phyloP scores from a whole-genome alignment of 1,140 invertebrate genomes.

The Philaenus spumarius region DNA sequence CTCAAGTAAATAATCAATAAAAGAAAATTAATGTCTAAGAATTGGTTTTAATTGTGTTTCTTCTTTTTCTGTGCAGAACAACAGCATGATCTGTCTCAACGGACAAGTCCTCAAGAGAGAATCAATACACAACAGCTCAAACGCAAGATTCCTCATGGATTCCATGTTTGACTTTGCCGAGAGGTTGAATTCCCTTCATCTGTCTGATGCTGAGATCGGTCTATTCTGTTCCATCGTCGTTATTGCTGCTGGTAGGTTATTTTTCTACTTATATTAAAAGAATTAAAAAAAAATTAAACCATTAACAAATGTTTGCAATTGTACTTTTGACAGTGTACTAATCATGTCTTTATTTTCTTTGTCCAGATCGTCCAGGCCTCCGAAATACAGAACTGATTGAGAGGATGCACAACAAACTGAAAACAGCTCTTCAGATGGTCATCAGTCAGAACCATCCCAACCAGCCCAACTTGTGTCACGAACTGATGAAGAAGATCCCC shows the following conservation, averaged over 20 bases:
- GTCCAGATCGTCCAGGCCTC: slow-evolving; percentile 76
- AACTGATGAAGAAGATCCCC: slow-evolving; percentile 89
- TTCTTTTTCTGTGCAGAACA: slow-evolving; percentile 46
- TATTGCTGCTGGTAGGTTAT: slow-evolving; percentile 69
- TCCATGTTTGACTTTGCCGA: slow-evolving; percentile 97
- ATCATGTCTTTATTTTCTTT: slow-evolving; percentile 12
- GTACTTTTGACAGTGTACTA: slow-evolving; percentile 10
- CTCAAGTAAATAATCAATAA: not conserved
- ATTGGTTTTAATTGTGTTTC: not conserved
- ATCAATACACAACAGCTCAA: slow-evolving; percentile 81
- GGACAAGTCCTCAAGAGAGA: slow-evolving; percentile 86
- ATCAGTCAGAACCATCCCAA: slow-evolving; percentile 78
- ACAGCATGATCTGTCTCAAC: slow-evolving; percentile 88
- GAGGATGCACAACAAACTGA: slow-evolving; percentile 84
- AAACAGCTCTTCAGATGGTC: slow-evolving; percentile 77
- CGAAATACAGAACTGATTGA: slow-evolving; percentile 87
- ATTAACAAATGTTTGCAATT: not conserved
- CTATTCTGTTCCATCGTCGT: slow-evolving; percentile 93
- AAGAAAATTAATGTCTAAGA: not conserved
- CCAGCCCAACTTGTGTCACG: slow-evolving; percentile 69
- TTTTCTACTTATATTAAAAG: not conserved
- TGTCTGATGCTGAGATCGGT: slow-evolving; percentile 89
- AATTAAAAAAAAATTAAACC: not conserved
- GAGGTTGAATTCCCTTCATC: slow-evolving; percentile 78
- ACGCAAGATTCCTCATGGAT: slow-evolving; percentile 90